Conservation (phyloP, 2,888 invertebrate genomes). For the Thelaira solivaga region DNA sequence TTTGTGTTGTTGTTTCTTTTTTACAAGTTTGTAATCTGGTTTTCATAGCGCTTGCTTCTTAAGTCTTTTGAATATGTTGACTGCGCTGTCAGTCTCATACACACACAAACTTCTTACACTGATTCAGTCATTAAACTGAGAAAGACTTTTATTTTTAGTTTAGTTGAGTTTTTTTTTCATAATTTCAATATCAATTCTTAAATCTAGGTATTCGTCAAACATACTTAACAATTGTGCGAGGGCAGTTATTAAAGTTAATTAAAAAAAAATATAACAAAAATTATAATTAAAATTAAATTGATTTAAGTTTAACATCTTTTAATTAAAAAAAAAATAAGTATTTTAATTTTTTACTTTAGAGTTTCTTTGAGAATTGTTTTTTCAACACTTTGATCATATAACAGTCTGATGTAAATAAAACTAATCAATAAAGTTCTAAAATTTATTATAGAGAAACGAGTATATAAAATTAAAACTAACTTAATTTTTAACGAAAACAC, state of each 20-base stretch:
- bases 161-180: constrained; percentile 26
- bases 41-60: constrained; percentile 40
- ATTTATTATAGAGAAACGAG: too few species aligned
- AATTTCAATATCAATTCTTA: constrained; percentile 51
- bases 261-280: background rate
- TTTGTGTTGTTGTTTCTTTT: background rate
- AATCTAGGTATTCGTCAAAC: constrained; percentile 16
- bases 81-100: background rate
- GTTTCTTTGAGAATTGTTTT: too few species aligned
- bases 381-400: too few species aligned
- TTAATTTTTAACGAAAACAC: too few species aligned
- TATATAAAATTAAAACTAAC: too few species aligned
- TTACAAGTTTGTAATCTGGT: constrained; percentile 40
- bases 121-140: background rate
- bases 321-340: too few species aligned
- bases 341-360: too few species aligned
- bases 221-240: background rate
- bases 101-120: background rate
- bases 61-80: constrained; percentile 44
- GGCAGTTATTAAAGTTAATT: background rate
- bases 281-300: background rate
- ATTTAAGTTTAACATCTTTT: too few species aligned
- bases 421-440: too few species aligned
- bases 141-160: background rate
- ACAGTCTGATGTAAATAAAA: too few species aligned